Evolutionary conservation across 1,140 invertebrate genomes (phyloP), one percentile per base, ranked within the genome.

Genomic region (Drosophila orosa): DNA sequence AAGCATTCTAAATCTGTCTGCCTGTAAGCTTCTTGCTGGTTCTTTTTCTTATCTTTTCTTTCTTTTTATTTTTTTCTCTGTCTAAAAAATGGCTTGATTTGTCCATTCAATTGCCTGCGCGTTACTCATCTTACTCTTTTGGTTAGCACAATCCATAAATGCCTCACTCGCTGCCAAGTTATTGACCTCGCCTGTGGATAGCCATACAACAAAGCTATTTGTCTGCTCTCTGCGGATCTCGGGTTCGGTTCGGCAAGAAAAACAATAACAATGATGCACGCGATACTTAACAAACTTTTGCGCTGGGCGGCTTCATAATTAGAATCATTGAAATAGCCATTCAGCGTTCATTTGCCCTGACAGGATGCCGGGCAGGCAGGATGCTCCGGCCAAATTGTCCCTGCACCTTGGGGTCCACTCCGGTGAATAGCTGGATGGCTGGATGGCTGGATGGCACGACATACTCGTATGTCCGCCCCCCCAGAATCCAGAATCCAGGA

Each of bases 211-310:
- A 31, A 40, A 37, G 29, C 60, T 9, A 74, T 75, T 75, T 62
- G 69, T 29, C 58, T 58, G 39, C 48, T 55, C 27, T 45, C 25
- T 29, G 52, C 25, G 29, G 65, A 35, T 60, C 29, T 66, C 22
- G 25, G 31, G 45, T 8, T 17, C 27, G 29, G 29, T 9, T 55
- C 13, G 31, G 45, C 48, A 68, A 74, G 40, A 77, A 75, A 85
- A 87, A 86, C 83, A 86, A 86, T 82, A 86, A 82, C 83, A 86
- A 86, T 79, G 83, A 79, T 82, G 83, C 83, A 87, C 83, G 83
- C 83, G 75, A 87, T 86, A 86, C 83, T 86, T 86, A 86, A 86
- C 71, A 82, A 86, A 87, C 62, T 87, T 86, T 87, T 87, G 78
- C 55, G 69, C 27, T 61, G 62, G 79, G 69, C 71, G 48, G 75